Percentiles rank a stretch among this genome's conserved stretches.
Evolutionary conservation across 2,888 invertebrate genomes (phyloP).

Genomic region (Dynastes maya): DNA sequence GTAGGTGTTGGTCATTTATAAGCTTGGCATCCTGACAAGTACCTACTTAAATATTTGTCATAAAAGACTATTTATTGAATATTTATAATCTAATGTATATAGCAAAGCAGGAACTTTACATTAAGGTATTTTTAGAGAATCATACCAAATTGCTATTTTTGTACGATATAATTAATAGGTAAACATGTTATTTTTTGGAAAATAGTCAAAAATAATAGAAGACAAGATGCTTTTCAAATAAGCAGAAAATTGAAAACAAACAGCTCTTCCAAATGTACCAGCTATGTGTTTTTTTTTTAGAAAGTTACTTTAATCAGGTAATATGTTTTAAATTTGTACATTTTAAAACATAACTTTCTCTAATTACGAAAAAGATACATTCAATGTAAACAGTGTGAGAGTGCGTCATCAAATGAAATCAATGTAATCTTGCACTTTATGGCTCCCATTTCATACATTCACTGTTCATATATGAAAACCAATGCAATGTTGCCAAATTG

Average conservation of each 20-base stretch:
- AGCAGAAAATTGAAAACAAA: conserved; percentile 18
- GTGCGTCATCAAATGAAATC: no score
- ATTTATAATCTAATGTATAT: conserved; percentile 14
- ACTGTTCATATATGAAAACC: no score
- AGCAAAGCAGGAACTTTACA: conserved; percentile 3
- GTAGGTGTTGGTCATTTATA: conserved; percentile 25
- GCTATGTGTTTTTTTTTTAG: no score
- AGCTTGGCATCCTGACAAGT: conserved; percentile 42
- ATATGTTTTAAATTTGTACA: no score
- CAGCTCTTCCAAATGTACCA: no score
- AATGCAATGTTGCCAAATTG: no score
- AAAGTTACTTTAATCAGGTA: no score
- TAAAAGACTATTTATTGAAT: conserved; percentile 12
- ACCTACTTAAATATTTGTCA: conserved; percentile 20
- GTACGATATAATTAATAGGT: conserved; percentile 2
- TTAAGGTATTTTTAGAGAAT: conserved; percentile 2
- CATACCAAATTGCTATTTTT: background rate
- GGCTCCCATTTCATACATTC: no score
- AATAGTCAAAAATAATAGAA: conserved; percentile 2
- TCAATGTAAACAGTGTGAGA: no score
- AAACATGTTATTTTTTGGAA: conserved; percentile 12
- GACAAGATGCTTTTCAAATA: background rate
- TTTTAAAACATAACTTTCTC: no score
- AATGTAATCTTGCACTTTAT: no score
- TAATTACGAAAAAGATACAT: no score